phyloP scores from a whole-genome alignment of 1,140 invertebrate genomes.

The Trypoxylus dichotomus region DNA sequence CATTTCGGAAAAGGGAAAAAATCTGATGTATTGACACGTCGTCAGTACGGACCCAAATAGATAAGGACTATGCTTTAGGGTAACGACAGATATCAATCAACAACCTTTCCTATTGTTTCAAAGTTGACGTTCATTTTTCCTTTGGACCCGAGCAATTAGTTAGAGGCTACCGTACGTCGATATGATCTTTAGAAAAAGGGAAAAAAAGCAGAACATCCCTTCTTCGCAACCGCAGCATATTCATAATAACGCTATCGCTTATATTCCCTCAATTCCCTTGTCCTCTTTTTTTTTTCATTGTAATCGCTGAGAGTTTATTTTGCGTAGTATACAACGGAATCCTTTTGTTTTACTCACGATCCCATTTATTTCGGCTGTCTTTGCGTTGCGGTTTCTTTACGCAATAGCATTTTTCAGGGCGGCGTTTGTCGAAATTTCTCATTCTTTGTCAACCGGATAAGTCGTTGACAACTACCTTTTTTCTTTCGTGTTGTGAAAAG shows the following conservation, averaged over 20 bases:
- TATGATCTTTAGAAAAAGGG: background rate
- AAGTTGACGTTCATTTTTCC: slow-evolving; percentile 21
- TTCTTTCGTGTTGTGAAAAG: too few species aligned
- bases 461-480: background rate
- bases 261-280: too few species aligned
- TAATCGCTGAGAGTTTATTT: slow-evolving; percentile 4
- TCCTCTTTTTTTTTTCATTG: background rate
- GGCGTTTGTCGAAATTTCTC: background rate
- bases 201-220: background rate
- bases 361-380: background rate
- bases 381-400: background rate
- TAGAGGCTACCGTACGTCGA: slow-evolving; percentile 15
- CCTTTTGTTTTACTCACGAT: background rate
- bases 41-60: background rate
- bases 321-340: slow-evolving; percentile 2
- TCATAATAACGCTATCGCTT: too few species aligned
- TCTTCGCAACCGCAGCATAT: background rate
- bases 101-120: slow-evolving; percentile 26
- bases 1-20: background rate
- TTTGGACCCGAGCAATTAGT: slow-evolving; percentile 5
- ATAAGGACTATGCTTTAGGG: background rate
- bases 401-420: background rate
- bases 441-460: background rate
- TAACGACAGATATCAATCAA: slow-evolving; percentile 31
- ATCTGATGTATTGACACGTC: slow-evolving; percentile 32